Evolutionary conservation across 2,113 vertebrate genomes (phyloP).

Genomic region (Oryctolagus cuniculus): mOryCun1.1 NC_091433.1:160341001-160341500

Average conservation of each 20-base stretch:
- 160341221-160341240: slow-evolving; percentile 97
- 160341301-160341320: slow-evolving; percentile 96
- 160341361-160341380: not conserved
- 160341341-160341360: slow-evolving; percentile 87
- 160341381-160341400: not conserved
- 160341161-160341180: slow-evolving; percentile 90
- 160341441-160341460: not conserved
- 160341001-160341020: not conserved
- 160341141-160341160: not conserved
- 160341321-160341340: slow-evolving; percentile 92
- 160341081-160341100: not conserved
- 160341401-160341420: not conserved
- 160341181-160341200: slow-evolving; percentile 98
- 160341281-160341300: slow-evolving; percentile 97
- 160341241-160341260: slow-evolving; percentile 96
- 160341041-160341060: slow-evolving; percentile 23
- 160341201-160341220: slow-evolving; percentile 97
- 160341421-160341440: not conserved
- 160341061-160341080: slow-evolving; percentile 1
- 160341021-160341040: not conserved
- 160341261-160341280: slow-evolving; percentile 98
- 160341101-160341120: slow-evolving; percentile 21
- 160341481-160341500: not conserved
- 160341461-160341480: not conserved
- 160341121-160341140: slow-evolving; percentile 18